Percentiles rank a stretch among this genome's conserved stretches.
phyloP scores from a whole-genome alignment of 2,113 vertebrate species.

The Pterophyllum scalare region DNA sequence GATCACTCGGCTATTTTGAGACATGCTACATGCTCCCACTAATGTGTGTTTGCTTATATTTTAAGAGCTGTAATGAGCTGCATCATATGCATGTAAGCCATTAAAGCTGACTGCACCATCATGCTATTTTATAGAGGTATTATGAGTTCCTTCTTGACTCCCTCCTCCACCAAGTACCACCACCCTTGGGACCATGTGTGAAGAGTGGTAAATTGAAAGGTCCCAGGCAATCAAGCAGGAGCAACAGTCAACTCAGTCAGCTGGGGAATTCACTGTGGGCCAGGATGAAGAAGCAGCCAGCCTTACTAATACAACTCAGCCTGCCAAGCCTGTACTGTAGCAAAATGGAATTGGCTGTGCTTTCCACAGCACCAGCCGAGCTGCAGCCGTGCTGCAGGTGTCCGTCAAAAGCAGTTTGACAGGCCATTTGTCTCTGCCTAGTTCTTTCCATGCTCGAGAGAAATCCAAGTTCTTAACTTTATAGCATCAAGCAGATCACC shows the following conservation, averaged over 20 bases:
- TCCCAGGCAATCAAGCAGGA: constrained; percentile 66
- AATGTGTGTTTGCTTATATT: neutral
- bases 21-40: neutral
- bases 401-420: constrained; percentile 1
- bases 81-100: neutral
- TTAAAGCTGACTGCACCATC: neutral
- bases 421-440: neutral
- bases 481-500: neutral
- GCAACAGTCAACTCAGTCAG: constrained; percentile 45
- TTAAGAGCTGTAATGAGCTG: constrained; percentile 2
- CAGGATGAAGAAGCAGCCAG: constrained; percentile 51
- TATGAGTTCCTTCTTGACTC: neutral
- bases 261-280: constrained; percentile 57
- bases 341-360: constrained; percentile 39
- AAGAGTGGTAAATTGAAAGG: constrained; percentile 71
- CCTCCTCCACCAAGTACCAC: neutral
- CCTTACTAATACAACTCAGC: constrained; percentile 38
- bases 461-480: neutral
- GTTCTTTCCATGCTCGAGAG: neutral
- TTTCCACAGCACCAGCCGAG: neutral
- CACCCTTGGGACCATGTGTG: constrained; percentile 43
- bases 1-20: neutral
- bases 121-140: neutral
- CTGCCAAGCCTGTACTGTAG: constrained; percentile 16
- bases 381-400: neutral